phyloP scores from a whole-genome alignment of 2,888 invertebrate genomes.

The Drosophila atripex region DNA sequence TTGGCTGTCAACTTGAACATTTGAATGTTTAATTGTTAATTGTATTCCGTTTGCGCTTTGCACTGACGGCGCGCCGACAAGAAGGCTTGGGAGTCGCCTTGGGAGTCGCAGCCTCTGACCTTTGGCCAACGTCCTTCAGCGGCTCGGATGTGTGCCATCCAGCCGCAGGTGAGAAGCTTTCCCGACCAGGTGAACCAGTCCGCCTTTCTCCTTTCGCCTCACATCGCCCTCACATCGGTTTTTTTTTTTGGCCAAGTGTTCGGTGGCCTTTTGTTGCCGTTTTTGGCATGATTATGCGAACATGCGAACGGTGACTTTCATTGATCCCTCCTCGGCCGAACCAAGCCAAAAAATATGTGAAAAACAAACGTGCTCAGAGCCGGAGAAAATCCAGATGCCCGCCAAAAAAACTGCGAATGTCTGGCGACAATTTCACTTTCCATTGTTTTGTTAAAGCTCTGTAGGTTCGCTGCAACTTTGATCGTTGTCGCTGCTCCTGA shows the following conservation, averaged over 20 bases:
- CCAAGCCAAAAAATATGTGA: constrained; percentile 34
- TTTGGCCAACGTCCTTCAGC: constrained; percentile 68
- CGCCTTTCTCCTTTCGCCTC: constrained; percentile 66
- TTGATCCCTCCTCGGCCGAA: constrained; percentile 55
- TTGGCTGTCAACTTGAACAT: constrained; percentile 60
- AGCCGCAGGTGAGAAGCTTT: background rate
- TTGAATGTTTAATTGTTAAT: constrained; percentile 72
- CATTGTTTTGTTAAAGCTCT: constrained; percentile 53
- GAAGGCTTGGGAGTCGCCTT: constrained; percentile 4
- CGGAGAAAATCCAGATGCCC: constrained; percentile 26
- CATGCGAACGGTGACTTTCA: constrained; percentile 62
- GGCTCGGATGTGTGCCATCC: constrained; percentile 25
- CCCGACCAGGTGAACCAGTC: constrained; percentile 10
- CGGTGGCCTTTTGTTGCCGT: constrained; percentile 57
- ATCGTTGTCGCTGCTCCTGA: constrained; percentile 20
- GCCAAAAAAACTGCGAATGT: constrained; percentile 41
- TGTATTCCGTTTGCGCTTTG: constrained; percentile 35
- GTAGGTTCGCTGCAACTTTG: background rate
- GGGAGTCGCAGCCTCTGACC: constrained; percentile 50
- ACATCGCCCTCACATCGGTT: no score
- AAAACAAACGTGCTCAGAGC: constrained; percentile 53
- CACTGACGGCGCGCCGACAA: constrained; percentile 33
- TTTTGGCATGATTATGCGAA: constrained; percentile 75
- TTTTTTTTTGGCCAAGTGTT: constrained; percentile 45
- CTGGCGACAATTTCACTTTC: constrained; percentile 73